Percentiles rank a stretch among this genome's conserved stretches.
Evolutionary conservation across 2,113 vertebrate genomes (phyloP).

Genomic region (Astur gentilis): DNA sequence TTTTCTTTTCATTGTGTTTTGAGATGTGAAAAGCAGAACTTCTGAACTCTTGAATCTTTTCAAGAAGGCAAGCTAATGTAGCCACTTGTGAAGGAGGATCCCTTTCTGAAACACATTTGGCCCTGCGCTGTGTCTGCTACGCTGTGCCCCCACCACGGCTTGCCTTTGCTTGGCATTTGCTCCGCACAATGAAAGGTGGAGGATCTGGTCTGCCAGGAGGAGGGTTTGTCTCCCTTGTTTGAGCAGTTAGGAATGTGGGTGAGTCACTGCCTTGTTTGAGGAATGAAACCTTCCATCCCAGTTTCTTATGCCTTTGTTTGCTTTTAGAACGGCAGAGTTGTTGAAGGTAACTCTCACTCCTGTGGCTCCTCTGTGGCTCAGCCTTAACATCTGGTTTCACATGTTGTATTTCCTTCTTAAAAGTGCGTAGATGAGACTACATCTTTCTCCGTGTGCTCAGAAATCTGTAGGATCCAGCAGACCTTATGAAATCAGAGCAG

Average conservation of each 20-base stretch:
- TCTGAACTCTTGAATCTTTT: neutral
- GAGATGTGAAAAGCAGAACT: neutral
- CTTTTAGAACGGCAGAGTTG: neutral
- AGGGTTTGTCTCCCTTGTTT: neutral
- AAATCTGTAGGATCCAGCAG: neutral
- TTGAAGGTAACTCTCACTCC: neutral
- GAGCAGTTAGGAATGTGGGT: conserved; percentile 1
- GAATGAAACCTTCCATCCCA: neutral
- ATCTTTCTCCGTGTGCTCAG: neutral
- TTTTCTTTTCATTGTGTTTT: neutral
- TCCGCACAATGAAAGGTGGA: neutral
- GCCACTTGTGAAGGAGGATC: neutral
- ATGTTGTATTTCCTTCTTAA: neutral
- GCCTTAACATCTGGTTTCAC: neutral
- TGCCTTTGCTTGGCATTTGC: neutral
- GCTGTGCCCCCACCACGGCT: neutral
- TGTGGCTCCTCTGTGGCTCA: neutral
- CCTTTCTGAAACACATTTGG: neutral
- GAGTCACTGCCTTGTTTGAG: conserved; percentile 6
- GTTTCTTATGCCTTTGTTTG: neutral
- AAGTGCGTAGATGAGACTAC: neutral
- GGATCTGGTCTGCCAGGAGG: neutral
- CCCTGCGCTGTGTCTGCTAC: neutral
- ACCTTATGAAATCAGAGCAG: neutral
- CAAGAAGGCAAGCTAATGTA: neutral